A percentile compares a stretch with the other conserved stretches of the same genome.
phyloP scores from a whole-genome alignment of 2,797 vertebrate genomes.

The Hafferia zeledoni region DNA sequence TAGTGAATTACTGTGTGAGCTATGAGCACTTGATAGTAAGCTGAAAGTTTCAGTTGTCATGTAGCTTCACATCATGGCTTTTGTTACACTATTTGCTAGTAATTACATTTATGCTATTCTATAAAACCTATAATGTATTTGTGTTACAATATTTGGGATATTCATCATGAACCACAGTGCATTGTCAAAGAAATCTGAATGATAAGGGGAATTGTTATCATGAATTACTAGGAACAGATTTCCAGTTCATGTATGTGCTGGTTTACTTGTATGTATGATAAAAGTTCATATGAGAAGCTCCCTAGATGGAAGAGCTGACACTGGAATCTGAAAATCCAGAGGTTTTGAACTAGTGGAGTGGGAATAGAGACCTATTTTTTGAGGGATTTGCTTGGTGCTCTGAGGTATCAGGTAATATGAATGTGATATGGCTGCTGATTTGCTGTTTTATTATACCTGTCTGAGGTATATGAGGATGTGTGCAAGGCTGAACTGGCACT shows the following conservation, averaged over 20 bases:
- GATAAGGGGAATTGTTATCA: neutral
- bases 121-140: neutral
- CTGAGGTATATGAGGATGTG: neutral
- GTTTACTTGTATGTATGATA: neutral
- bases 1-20: neutral
- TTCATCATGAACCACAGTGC: neutral
- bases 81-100: neutral
- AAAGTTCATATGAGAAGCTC: neutral
- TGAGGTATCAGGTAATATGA: neutral
- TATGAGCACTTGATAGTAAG: neutral
- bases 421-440: neutral
- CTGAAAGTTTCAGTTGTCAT: neutral
- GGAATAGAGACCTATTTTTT: neutral
- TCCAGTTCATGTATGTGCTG: neutral
- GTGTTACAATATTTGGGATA: neutral
- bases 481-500: neutral
- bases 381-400: neutral
- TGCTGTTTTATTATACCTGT: neutral
- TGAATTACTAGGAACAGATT: neutral
- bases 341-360: neutral
- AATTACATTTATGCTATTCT: neutral
- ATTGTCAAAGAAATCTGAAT: neutral
- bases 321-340: neutral
- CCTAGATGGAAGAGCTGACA: neutral
- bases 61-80: neutral